These are phyloP conservation scores for Goniozus legneri DNA, from an alignment of 1,140 invertebrate genomes.

Conservation along the genomic window DNA sequence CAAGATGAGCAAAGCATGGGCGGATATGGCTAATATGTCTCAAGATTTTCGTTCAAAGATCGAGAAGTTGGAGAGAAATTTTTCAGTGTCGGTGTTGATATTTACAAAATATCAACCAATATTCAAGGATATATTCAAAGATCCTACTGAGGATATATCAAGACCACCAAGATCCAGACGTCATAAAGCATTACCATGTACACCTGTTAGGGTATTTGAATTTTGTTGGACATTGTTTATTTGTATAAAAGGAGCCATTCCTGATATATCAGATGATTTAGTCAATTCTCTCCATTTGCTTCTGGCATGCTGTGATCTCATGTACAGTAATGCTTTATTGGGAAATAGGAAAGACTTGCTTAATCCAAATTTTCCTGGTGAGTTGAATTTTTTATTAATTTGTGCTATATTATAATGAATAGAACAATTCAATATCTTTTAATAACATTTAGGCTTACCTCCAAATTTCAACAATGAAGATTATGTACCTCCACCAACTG, in stretches of 20 bases:
- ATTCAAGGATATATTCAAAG: conserved; percentile 78
- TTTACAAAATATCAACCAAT: conserved; percentile 92
- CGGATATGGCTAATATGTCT: conserved; percentile 87
- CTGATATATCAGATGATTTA: conserved; percentile 83
- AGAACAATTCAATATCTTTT: background rate
- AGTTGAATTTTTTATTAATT: conserved; percentile 15
- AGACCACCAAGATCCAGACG: conserved; percentile 60
- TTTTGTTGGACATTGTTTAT: conserved; percentile 93
- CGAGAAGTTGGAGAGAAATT: conserved; percentile 84
- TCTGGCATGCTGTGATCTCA: conserved; percentile 85
- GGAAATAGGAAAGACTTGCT: conserved; percentile 79
- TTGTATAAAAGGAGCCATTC: conserved; percentile 82
- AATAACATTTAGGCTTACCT: conserved; percentile 62
- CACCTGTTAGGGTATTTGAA: conserved; percentile 80
- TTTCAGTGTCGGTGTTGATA: conserved; percentile 90
- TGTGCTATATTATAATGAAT: background rate
- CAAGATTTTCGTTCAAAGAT: conserved; percentile 83
- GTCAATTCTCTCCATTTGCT: conserved; percentile 93
- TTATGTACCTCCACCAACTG: conserved; percentile 61
- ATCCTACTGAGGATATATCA: conserved; percentile 59
- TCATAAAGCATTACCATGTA: conserved; percentile 72
- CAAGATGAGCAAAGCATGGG: conserved; percentile 93
- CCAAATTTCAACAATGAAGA: conserved; percentile 65
- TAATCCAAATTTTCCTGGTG: conserved; percentile 80
- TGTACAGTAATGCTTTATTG: conserved; percentile 82